These are phyloP conservation scores for Harmothoe impar DNA, from an alignment of 2,888 invertebrate genomes.

Conservation along the genomic window DNA sequence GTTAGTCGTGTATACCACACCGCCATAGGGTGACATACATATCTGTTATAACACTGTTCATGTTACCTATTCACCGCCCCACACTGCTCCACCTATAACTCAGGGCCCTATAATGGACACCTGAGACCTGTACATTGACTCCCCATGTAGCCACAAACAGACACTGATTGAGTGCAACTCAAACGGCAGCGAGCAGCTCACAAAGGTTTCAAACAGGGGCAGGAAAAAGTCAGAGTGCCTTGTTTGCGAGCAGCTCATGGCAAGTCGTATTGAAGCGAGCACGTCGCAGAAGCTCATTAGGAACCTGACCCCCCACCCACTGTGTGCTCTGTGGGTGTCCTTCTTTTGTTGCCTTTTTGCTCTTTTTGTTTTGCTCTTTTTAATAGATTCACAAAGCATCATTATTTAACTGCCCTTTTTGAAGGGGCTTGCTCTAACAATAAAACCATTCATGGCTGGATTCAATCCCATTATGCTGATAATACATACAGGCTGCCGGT, in stretches of 20 bases:
- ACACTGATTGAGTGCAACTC: constrained; percentile 15
- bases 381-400: background rate
- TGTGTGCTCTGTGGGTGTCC: background rate
- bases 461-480: too few species aligned
- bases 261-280: background rate
- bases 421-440: too few species aligned
- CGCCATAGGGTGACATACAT: too few species aligned
- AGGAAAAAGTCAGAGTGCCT: constrained; percentile 14
- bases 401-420: background rate
- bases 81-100: background rate
- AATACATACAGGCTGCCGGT: too few species aligned
- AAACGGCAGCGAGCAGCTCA: constrained; percentile 29
- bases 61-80: background rate
- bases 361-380: too few species aligned
- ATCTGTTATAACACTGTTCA: too few species aligned
- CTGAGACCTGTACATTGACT: background rate
- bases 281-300: constrained; percentile 26
- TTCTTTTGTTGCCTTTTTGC: too few species aligned
- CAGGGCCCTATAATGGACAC: background rate
- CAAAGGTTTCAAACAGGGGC: constrained; percentile 31
- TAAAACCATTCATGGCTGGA: too few species aligned
- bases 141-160: background rate
- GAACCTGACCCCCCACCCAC: background rate
- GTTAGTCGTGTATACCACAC: too few species aligned
- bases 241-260: constrained; percentile 6